Conservation (phyloP, 2,888 invertebrate species). For the Athalia circularis region DNA sequence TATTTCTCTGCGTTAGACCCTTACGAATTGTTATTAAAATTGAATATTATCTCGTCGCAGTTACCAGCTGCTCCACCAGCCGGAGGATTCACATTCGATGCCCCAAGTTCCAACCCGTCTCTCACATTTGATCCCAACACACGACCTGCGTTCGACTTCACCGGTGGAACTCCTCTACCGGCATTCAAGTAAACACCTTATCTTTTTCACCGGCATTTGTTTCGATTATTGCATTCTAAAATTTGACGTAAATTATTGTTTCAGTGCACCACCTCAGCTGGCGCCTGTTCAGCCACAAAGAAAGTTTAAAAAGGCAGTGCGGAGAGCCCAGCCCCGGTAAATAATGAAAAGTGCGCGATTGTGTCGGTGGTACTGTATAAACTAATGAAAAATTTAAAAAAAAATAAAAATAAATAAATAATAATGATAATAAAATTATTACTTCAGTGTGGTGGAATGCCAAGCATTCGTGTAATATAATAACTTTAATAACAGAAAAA, state of each 20-base stretch:
- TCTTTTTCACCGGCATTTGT: not conserved
- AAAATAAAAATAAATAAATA: slow-evolving; percentile 25
- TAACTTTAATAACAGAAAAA: slow-evolving; percentile 45
- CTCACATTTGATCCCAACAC: slow-evolving; percentile 73
- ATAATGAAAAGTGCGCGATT: slow-evolving; percentile 33
- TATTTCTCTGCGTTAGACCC: not conserved
- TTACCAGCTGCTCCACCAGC: slow-evolving; percentile 58
- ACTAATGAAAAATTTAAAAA: slow-evolving; percentile 25
- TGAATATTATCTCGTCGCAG: slow-evolving; percentile 3
- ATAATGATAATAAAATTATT: slow-evolving; percentile 52
- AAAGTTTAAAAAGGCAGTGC: slow-evolving; percentile 75
- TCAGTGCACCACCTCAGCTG: slow-evolving; percentile 61
- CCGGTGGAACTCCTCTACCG: slow-evolving; percentile 72
- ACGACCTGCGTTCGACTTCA: slow-evolving; percentile 75
- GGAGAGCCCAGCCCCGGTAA: slow-evolving; percentile 70
- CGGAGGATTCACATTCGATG: slow-evolving; percentile 69
- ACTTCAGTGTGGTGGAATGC: slow-evolving; percentile 61
- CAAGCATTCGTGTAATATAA: slow-evolving; percentile 63
- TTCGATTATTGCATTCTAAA: not conserved
- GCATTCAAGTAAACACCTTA: slow-evolving; percentile 73
- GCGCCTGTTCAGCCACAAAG: slow-evolving; percentile 60
- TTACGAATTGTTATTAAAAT: too few species aligned
- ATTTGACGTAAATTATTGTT: not conserved
- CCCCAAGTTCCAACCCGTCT: slow-evolving; percentile 55
- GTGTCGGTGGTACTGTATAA: slow-evolving; percentile 44